These are phyloP conservation scores for Chaenogobius annularis DNA, from an alignment of 2,113 vertebrate genomes.

Conservation along the genomic window DNA sequence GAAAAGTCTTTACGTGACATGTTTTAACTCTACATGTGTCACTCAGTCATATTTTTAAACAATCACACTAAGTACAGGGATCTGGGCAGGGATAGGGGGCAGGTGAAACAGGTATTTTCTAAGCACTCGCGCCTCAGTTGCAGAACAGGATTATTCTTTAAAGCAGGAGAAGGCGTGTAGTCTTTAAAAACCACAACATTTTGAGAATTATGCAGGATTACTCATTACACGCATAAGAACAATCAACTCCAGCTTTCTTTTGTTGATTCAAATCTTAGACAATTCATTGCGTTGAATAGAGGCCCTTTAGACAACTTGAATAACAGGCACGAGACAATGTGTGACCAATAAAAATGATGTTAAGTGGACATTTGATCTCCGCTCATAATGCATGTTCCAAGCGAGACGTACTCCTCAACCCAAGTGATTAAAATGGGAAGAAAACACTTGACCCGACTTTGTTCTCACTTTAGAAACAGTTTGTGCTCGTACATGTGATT, in stretches of 20 bases:
- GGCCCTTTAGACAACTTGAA: not conserved
- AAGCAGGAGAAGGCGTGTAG: no score
- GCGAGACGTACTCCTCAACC: not conserved
- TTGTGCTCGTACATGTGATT: slow-evolving; percentile 21
- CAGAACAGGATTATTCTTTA: no score
- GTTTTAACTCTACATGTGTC: no score
- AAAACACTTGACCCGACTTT: slow-evolving; percentile 6
- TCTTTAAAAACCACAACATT: no score
- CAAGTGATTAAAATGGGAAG: slow-evolving; percentile 13
- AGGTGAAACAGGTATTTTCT: no score
- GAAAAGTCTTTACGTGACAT: no score
- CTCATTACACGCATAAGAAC: not conserved
- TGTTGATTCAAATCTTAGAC: not conserved
- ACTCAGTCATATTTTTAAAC: no score
- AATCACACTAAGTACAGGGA: no score
- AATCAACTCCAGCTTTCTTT: no score
- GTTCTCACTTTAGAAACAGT: slow-evolving; percentile 16
- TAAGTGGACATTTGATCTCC: not conserved
- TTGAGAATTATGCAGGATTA: no score
- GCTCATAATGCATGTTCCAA: slow-evolving; percentile 8
- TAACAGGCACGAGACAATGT: not conserved
- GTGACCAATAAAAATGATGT: not conserved
- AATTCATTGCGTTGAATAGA: not conserved
- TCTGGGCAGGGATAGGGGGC: no score
- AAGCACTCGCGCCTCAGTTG: no score